Percentiles rank a stretch among this genome's conserved stretches.
These are phyloP conservation scores for Argynnis bischoffii DNA, from an alignment of 2,888 invertebrate genomes.

Conservation along the genomic window DNA sequence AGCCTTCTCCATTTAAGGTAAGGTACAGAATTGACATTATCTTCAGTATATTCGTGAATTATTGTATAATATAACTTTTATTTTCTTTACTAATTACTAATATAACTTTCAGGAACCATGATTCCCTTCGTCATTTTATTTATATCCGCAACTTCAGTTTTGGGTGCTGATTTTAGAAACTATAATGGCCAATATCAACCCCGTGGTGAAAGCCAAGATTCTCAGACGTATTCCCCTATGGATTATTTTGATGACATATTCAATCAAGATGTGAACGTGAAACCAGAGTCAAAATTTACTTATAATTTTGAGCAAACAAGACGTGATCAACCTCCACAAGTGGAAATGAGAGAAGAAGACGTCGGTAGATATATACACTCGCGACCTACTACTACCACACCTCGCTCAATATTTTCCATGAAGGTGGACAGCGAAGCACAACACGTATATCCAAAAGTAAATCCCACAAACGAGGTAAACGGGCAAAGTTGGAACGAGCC, in stretches of 20 bases:
- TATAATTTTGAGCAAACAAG: slow-evolving; percentile 53
- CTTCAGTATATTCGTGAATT: neutral
- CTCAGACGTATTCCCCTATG: slow-evolving; percentile 29
- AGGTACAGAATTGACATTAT: neutral
- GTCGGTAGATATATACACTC: slow-evolving; percentile 50
- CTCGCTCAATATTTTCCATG: slow-evolving; percentile 41
- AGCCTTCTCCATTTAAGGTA: slow-evolving; percentile 1
- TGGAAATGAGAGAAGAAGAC: slow-evolving; percentile 54
- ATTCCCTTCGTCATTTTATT: slow-evolving; percentile 42
- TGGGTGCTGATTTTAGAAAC: slow-evolving; percentile 41
- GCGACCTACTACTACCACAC: slow-evolving; percentile 44
- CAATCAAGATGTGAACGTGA: slow-evolving; percentile 38
- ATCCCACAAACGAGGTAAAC: neutral
- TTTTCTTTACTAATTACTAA: neutral
- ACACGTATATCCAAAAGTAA: slow-evolving; percentile 18
- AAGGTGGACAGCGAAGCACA: slow-evolving; percentile 26
- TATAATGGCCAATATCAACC: slow-evolving; percentile 18
- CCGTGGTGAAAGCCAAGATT: neutral
- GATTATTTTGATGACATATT: slow-evolving; percentile 43
- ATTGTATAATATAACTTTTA: neutral
- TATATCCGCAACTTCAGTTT: slow-evolving; percentile 41
- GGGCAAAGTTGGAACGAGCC: slow-evolving; percentile 8
- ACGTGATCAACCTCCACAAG: slow-evolving; percentile 49
- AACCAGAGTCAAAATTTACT: slow-evolving; percentile 47
- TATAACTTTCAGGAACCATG: slow-evolving; percentile 6